These are phyloP conservation scores for Pocota personata DNA, from an alignment of 2,888 invertebrate genomes.

Conservation along the genomic window DNA sequence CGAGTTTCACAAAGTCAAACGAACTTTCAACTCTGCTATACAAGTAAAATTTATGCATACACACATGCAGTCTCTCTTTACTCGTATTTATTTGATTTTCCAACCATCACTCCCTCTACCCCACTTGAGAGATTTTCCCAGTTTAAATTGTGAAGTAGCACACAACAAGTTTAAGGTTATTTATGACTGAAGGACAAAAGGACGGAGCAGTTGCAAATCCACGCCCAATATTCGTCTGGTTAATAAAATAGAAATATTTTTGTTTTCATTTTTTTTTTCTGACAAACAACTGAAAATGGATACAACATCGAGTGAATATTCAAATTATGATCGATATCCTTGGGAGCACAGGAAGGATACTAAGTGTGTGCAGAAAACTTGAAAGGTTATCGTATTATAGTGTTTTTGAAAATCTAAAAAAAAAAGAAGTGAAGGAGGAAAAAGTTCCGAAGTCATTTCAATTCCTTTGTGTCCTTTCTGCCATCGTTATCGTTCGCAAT, in stretches of 20 bases:
- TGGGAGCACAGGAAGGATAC: neutral
- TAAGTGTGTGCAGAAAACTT: neutral
- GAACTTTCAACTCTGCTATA: conserved; percentile 44
- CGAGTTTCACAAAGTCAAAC: conserved; percentile 28
- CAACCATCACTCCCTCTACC: neutral
- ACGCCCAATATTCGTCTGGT: neutral
- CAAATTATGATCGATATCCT: conserved; percentile 41
- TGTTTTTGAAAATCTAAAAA: neutral
- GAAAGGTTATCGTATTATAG: neutral
- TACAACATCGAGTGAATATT: conserved; percentile 4
- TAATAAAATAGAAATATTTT: neutral
- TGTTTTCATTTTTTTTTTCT: neutral
- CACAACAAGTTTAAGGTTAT: conserved; percentile 5
- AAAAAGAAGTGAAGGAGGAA: too few relatives aligned
- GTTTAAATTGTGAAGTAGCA: neutral
- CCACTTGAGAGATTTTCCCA: neutral
- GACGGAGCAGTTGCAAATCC: neutral
- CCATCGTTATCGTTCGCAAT: too few relatives aligned
- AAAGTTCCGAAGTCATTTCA: too few relatives aligned
- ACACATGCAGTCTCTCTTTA: neutral
- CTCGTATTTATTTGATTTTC: neutral
- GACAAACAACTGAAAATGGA: neutral
- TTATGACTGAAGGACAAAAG: neutral
- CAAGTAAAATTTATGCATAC: conserved; percentile 15
- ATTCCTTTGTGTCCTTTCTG: too few relatives aligned